Conservation (phyloP, 2,888 invertebrate genomes). For the Phrixothrix hirtus region DNA sequence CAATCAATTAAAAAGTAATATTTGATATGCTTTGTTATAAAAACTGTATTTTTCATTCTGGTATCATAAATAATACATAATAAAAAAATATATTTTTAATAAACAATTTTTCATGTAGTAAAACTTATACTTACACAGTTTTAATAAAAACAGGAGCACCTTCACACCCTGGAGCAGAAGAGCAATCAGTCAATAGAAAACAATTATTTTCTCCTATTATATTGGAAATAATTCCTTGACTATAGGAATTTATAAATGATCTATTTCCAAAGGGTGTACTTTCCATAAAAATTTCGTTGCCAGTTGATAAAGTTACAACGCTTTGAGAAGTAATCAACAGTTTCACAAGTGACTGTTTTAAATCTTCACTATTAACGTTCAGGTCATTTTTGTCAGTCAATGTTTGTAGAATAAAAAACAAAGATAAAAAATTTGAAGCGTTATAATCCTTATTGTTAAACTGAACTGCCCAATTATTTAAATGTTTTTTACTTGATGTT, state of each 20-base stretch:
- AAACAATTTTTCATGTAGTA: not conserved
- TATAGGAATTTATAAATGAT: constrained; percentile 62
- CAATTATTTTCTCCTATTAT: constrained; percentile 59
- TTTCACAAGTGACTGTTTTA: constrained; percentile 6
- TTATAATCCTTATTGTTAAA: constrained; percentile 5
- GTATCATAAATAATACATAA: too few relatives aligned
- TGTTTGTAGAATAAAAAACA: constrained; percentile 22
- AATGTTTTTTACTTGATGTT: constrained; percentile 15
- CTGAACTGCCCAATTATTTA: constrained; percentile 18
- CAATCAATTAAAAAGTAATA: too few relatives aligned
- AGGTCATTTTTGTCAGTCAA: not conserved
- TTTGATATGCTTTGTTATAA: too few relatives aligned
- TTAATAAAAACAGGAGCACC: constrained; percentile 62
- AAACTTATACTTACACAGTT: constrained; percentile 16
- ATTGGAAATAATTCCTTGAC: constrained; percentile 63
- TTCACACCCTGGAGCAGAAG: constrained; percentile 64
- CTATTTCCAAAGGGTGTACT: constrained; percentile 56
- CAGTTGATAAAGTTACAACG: constrained; percentile 9
- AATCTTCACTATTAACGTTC: not conserved
- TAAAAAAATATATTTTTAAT: not conserved
- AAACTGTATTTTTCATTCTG: too few relatives aligned
- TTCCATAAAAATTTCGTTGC: constrained; percentile 36
- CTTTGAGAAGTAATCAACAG: constrained; percentile 3
- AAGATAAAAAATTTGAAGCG: constrained; percentile 8
- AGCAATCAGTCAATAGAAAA: constrained; percentile 62